Evolutionary conservation across 2,888 invertebrate genomes (phyloP).

Genomic region (Achlya flavicornis): DNA sequence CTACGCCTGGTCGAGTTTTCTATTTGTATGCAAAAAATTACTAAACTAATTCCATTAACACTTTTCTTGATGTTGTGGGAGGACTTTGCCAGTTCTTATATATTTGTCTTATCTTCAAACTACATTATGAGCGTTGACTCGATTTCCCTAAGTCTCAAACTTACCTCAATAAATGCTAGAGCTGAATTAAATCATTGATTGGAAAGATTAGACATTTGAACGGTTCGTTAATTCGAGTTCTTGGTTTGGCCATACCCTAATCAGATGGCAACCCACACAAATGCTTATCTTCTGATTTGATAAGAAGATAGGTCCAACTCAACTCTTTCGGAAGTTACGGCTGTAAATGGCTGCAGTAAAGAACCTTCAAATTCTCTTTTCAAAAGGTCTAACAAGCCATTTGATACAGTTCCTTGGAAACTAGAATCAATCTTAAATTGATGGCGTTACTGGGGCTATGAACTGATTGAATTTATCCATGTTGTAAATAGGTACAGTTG

Average conservation of each 20-base stretch:
- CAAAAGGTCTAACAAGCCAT: not conserved
- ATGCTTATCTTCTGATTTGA: not conserved
- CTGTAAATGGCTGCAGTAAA: no score
- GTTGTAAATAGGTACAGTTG: not conserved
- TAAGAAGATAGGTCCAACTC: not conserved
- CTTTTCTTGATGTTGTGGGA: not conserved
- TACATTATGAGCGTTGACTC: not conserved
- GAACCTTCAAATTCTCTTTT: not conserved
- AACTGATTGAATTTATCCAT: not conserved
- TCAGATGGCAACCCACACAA: not conserved
- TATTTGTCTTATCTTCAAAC: not conserved
- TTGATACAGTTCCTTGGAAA: not conserved
- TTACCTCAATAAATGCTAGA: not conserved
- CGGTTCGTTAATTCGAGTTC: not conserved
- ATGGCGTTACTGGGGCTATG: not conserved
- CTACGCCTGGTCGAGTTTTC: not conserved
- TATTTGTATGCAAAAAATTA: slow-evolving; percentile 2
- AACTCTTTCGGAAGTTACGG: not conserved
- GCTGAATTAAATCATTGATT: not conserved
- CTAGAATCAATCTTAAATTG: not conserved
- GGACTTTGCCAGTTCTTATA: not conserved
- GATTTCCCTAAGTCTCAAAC: not conserved
- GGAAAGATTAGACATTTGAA: not conserved
- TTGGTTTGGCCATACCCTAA: no score
- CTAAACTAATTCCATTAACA: not conserved